phyloP scores from a whole-genome alignment of 92 coral and sea anemone species.

The Siderastrea siderea region DNA sequence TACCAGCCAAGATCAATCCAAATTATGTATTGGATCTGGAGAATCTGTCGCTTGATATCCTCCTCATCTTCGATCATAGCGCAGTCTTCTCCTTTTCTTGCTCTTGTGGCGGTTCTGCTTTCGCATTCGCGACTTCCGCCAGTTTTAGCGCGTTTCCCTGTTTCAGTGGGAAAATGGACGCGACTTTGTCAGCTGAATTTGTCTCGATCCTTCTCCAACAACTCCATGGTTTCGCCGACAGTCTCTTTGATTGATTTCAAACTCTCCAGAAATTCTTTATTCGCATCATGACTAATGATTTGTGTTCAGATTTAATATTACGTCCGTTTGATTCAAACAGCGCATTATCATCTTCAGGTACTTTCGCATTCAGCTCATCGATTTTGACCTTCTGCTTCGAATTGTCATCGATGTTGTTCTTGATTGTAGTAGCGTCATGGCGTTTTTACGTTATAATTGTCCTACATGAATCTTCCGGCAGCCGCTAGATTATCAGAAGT shows the following conservation, averaged over 20 bases:
- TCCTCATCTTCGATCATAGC: slow-evolving; percentile 52
- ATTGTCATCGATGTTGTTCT: slow-evolving; percentile 61
- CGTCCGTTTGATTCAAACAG: slow-evolving; percentile 55
- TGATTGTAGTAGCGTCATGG: slow-evolving; percentile 61
- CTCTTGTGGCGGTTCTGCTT: slow-evolving; percentile 72
- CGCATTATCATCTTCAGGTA: slow-evolving; percentile 60
- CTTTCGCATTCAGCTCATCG: slow-evolving; percentile 55
- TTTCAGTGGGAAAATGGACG: slow-evolving; percentile 65
- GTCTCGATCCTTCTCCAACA: slow-evolving; percentile 75
- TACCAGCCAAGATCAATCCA: too few species aligned
- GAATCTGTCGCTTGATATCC: slow-evolving; percentile 64
- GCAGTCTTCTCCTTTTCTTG: slow-evolving; percentile 62
- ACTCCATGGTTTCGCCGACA: slow-evolving; percentile 71
- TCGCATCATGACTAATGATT: slow-evolving; percentile 57
- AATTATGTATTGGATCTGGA: slow-evolving; percentile 66
- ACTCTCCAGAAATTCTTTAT: slow-evolving; percentile 49
- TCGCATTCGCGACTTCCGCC: slow-evolving; percentile 68
- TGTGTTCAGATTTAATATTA: slow-evolving; percentile 41
- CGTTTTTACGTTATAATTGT: slow-evolving; percentile 53
- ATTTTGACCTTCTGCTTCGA: slow-evolving; percentile 55
- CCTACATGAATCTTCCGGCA: slow-evolving; percentile 64
- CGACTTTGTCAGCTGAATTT: too few species aligned
- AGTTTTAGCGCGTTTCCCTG: slow-evolving; percentile 59
- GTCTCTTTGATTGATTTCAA: slow-evolving; percentile 45
- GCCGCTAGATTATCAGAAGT: slow-evolving; percentile 71